phyloP scores from a whole-genome alignment of 1,140 invertebrate genomes.

The Bombus fervidus region DNA sequence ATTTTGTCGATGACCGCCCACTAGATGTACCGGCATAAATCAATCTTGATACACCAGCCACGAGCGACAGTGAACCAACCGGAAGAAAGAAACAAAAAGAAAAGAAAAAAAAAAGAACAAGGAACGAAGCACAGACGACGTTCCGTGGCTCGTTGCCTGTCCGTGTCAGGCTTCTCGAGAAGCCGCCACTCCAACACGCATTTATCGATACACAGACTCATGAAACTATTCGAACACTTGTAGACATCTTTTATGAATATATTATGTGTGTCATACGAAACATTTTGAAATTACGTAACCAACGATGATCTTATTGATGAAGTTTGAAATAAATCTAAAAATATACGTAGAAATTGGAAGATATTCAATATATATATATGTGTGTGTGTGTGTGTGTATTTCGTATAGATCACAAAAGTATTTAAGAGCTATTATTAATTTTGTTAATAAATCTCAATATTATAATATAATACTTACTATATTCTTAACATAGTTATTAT shows the following conservation, averaged over 20 bases:
- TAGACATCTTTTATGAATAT: not conserved
- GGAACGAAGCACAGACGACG: not conserved
- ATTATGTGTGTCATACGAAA: not conserved
- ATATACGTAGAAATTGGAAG: not conserved
- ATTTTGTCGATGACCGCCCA: slow-evolving; percentile 33
- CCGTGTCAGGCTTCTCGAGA: slow-evolving; percentile 25
- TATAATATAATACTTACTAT: too few species aligned
- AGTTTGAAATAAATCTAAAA: not conserved
- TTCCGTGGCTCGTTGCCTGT: not conserved
- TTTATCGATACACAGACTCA: slow-evolving; percentile 9
- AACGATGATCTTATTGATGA: not conserved
- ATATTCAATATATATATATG: not conserved
- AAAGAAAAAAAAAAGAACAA: not conserved
- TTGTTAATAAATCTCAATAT: too few species aligned
- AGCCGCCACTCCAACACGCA: not conserved
- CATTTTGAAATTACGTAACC: not conserved
- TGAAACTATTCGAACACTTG: not conserved
- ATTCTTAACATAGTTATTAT: too few species aligned
- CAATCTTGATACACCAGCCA: slow-evolving; percentile 32
- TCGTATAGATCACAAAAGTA: too few species aligned
- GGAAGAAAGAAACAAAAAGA: not conserved
- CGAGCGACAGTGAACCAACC: slow-evolving; percentile 9
- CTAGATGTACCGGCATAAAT: slow-evolving; percentile 39
- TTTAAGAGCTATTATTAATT: too few species aligned
- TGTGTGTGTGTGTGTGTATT: too few species aligned